These are phyloP conservation scores for Tylochromis polylepis DNA, from an alignment of 2,113 vertebrate genomes.

Conservation along the genomic window DNA sequence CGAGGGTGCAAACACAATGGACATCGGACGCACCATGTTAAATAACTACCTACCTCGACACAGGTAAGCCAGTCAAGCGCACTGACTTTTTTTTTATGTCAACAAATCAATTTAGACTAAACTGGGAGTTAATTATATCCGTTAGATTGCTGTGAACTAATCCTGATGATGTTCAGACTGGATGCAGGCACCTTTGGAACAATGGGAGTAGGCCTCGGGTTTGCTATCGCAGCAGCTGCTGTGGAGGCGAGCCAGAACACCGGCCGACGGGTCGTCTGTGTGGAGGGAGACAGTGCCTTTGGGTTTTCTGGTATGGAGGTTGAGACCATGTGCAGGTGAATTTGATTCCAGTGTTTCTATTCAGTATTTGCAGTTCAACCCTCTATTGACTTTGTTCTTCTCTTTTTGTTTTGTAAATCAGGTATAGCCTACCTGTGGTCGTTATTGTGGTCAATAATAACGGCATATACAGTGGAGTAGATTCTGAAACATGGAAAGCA, in stretches of 20 bases:
- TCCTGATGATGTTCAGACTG: slow-evolving; percentile 71
- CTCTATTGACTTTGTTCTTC: background rate
- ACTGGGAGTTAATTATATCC: background rate
- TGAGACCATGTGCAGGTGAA: slow-evolving; percentile 91
- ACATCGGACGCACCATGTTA: slow-evolving; percentile 94
- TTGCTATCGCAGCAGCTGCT: slow-evolving; percentile 88
- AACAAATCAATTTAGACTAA: background rate
- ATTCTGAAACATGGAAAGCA: slow-evolving; percentile 81
- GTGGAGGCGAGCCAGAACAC: slow-evolving; percentile 72
- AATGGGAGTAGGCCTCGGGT: slow-evolving; percentile 94
- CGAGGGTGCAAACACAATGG: slow-evolving; percentile 98
- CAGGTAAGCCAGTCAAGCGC: slow-evolving; percentile 70
- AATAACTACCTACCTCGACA: slow-evolving; percentile 86
- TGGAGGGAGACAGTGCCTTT: slow-evolving; percentile 96
- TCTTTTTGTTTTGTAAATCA: slow-evolving; percentile 36
- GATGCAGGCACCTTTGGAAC: slow-evolving; percentile 97
- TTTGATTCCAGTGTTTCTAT: slow-evolving; percentile 36
- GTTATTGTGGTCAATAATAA: slow-evolving; percentile 94
- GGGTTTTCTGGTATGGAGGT: slow-evolving; percentile 98
- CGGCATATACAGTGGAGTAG: slow-evolving; percentile 91
- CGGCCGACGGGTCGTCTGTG: slow-evolving; percentile 78
- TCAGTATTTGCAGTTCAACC: background rate
- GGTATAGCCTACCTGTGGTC: slow-evolving; percentile 87
- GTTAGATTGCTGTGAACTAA: background rate
- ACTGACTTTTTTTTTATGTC: background rate